A percentile compares a stretch with the other conserved stretches of the same genome.
Evolutionary conservation across 2,888 invertebrate genomes (phyloP).

Genomic region (Diplazon laetatorius): DNA sequence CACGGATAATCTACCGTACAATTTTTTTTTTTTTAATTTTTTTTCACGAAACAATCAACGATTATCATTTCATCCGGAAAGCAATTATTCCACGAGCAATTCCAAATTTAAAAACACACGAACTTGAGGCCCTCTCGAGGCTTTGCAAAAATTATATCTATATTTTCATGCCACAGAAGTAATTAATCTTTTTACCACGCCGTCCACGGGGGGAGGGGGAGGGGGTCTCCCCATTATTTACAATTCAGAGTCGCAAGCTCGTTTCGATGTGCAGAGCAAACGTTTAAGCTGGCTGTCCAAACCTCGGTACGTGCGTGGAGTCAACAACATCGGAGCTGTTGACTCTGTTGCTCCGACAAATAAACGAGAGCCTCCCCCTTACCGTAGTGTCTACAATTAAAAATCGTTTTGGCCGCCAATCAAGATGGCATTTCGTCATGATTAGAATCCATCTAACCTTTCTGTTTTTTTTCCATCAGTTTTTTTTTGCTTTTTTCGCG

Average conservation of each 20-base stretch:
- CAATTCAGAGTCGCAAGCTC: conserved; percentile 3
- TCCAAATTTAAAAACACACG: too few species aligned
- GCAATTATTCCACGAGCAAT: neutral
- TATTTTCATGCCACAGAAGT: neutral
- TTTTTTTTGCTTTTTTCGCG: neutral
- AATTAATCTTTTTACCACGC: too few species aligned
- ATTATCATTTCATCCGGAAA: neutral
- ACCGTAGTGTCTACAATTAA: neutral
- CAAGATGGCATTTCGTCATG: neutral
- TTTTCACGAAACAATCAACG: neutral
- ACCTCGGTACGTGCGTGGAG: neutral
- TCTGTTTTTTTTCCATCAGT: too few species aligned
- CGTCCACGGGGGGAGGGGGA: neutral
- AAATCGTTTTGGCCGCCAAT: conserved; percentile 19
- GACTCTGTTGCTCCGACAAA: conserved; percentile 64
- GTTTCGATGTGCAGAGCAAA: neutral
- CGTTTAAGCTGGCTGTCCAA: neutral
- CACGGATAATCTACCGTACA: neutral
- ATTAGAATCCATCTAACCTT: conserved; percentile 7
- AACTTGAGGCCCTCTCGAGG: too few species aligned
- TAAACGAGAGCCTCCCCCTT: conserved; percentile 61
- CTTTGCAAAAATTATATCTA: neutral
- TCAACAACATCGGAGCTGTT: too few species aligned
- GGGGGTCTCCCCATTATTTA: neutral
- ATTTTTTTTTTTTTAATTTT: neutral